Base-by-base conservation (phyloP, 2,797 vertebrate species). In the Hypotaenidia philippensis region DNA sequence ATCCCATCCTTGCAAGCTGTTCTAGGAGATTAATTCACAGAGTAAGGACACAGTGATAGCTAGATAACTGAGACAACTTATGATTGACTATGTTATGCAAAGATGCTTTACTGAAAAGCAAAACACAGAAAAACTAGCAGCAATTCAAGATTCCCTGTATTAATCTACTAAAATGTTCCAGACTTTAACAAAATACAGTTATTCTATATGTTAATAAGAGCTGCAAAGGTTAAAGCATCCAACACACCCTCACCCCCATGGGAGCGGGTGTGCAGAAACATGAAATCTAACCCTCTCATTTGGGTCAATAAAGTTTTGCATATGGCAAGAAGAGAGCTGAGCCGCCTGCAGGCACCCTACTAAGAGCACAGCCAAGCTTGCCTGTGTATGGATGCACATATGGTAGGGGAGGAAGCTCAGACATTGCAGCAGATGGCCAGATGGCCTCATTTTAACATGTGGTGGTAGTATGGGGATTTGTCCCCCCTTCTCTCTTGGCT, bases 391-490 rank as follows among this genome's bases (percentile, higher is more conserved):
- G 47, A 6, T 2, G 45, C 68, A 47, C 82, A 65, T 72, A 85
- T 19, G 63, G 77, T 10, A 41, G 27, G 17, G 49, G 59, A 90
- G 19, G 49, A 32, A 56, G 17, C 49, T 53, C 72, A 75, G 74
- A 71, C 49, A 19, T 27, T 8, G 55, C 59, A 53, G 69, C 90
- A 75, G 86, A 78, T 87, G 78, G 87, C 72, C 86, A 83, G 66
- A n/a, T 26, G 64, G 85, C 74, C 49, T 53, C 38, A n/a, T 61
- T 53, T 47, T 13, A 70, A 66, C 74, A 47, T 9, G 49, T 34
- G 70, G 79, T 19, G 20, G 16, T 20, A 52, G 41, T 29, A 50
- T 3, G 13, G 78, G 79, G 47, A 71, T 63, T 76, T 80, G 55
- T 66, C 29, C 50, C 52, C 57, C n/a, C 61, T 74, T 75, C 63